phyloP scores from a whole-genome alignment of 2,888 invertebrate species.

The Eustalomyia histrio region DNA sequence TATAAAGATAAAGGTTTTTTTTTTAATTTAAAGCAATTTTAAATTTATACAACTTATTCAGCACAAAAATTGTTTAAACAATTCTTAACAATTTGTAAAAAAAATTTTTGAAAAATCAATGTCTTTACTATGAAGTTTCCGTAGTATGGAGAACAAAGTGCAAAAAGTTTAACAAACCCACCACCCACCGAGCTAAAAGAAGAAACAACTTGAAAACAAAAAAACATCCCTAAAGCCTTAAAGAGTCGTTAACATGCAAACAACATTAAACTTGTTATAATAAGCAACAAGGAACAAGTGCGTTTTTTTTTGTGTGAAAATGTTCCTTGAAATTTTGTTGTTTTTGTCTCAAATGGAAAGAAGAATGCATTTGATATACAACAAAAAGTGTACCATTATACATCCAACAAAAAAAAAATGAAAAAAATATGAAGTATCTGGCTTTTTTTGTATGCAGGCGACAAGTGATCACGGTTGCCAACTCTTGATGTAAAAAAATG shows the following conservation, averaged over 20 bases:
- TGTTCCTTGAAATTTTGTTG: conserved; percentile 13
- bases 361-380: conserved; percentile 19
- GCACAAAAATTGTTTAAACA: background rate
- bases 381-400: background rate
- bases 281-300: conserved; percentile 43
- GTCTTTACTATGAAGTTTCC: conserved; percentile 40
- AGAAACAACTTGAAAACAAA: background rate
- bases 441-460: conserved; percentile 28
- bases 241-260: conserved; percentile 61
- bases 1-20: background rate
- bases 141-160: conserved; percentile 17
- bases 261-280: conserved; percentile 34
- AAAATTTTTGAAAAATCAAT: conserved; percentile 63
- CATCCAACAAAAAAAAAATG: background rate
- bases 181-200: conserved; percentile 57
- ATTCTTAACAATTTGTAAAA: background rate
- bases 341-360: background rate
- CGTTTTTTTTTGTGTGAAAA: conserved; percentile 33
- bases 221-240: conserved; percentile 60
- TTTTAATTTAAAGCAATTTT: background rate
- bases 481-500: too few species aligned
- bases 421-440: conserved; percentile 26
- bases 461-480: background rate
- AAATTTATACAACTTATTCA: background rate
- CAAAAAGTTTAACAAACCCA: conserved; percentile 24